A percentile compares a stretch with the other conserved stretches of the same genome.
Conservation (phyloP, 2,797 vertebrate genomes). For the Acanthurus tractus region DNA sequence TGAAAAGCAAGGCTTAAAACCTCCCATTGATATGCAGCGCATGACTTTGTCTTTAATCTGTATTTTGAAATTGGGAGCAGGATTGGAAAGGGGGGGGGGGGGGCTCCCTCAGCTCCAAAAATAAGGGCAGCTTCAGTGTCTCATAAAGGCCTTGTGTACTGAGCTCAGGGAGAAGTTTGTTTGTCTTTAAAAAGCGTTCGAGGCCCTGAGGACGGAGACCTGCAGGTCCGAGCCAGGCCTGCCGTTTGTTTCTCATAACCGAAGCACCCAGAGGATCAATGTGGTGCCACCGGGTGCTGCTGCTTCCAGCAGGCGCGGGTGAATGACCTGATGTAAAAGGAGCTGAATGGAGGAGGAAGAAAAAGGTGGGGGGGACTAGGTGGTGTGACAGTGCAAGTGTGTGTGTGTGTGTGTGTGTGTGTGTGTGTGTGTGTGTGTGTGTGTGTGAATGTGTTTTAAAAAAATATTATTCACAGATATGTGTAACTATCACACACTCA, state of each 20-base stretch:
- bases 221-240: conserved; percentile 46
- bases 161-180: conserved; percentile 61
- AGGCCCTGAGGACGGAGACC: conserved; percentile 45
- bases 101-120: conserved; percentile 20
- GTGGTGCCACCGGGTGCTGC: conserved; percentile 26
- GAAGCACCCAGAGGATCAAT: conserved; percentile 14
- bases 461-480: too few species aligned
- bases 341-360: conserved; percentile 14
- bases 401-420: not conserved
- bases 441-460: too few species aligned
- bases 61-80: conserved; percentile 61
- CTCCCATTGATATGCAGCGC: conserved; percentile 71
- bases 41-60: conserved; percentile 75
- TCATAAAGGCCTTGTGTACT: conserved; percentile 52
- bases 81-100: not conserved
- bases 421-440: too few species aligned
- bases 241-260: conserved; percentile 52
- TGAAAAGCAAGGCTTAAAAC: conserved; percentile 69
- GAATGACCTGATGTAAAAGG: conserved; percentile 54
- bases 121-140: conserved; percentile 41
- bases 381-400: not conserved
- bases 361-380: not conserved
- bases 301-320: conserved; percentile 36
- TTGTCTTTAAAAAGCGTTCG: conserved; percentile 54
- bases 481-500: too few species aligned